These are phyloP conservation scores for Aurelia aurita complex sp. Pacific DNA, from an alignment of 30 jellyfish, hydroid and myxozoan genomes.

Conservation along the genomic window DNA sequence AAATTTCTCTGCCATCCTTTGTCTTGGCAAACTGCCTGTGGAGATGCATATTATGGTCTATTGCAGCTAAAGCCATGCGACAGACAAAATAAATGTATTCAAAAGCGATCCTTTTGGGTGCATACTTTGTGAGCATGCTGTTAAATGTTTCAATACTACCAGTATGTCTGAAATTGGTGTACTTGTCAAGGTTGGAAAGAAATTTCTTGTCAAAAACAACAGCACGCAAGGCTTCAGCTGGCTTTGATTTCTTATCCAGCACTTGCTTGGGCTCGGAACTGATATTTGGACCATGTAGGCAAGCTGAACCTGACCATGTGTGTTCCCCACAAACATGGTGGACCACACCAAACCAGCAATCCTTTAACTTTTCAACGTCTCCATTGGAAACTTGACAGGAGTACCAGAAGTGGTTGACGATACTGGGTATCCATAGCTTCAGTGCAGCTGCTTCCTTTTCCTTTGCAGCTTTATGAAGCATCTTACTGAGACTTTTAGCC, in stretches of 20 bases:
- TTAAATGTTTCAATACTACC: slow-evolving; percentile 15
- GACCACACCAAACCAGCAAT: slow-evolving; percentile 14
- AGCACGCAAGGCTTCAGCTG: slow-evolving; percentile 2
- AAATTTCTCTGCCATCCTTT: slow-evolving; percentile 10
- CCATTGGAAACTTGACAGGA: too few relatives aligned
- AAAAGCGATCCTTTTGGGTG: too few relatives aligned
- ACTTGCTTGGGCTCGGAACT: not conserved
- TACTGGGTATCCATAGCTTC: slow-evolving; percentile 4
- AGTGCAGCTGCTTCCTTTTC: not conserved
- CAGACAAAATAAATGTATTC: not conserved
- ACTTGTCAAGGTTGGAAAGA: too few relatives aligned
- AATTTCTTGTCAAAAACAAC: not conserved
- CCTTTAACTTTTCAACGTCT: too few relatives aligned
- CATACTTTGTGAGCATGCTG: slow-evolving; percentile 6
- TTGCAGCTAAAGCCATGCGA: slow-evolving; percentile 18
- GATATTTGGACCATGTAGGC: slow-evolving; percentile 23
- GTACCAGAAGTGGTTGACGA: too few relatives aligned
- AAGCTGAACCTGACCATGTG: not conserved
- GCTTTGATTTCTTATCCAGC: not conserved
- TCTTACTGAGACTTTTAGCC: not conserved
- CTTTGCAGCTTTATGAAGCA: slow-evolving; percentile 1
- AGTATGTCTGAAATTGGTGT: not conserved
- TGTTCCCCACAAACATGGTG: slow-evolving; percentile 47
- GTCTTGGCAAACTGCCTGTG: not conserved
- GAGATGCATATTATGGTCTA: slow-evolving; percentile 19